These are phyloP conservation scores for Heterotis niloticus DNA, from an alignment of 2,113 vertebrate genomes.

Conservation along the genomic window DNA sequence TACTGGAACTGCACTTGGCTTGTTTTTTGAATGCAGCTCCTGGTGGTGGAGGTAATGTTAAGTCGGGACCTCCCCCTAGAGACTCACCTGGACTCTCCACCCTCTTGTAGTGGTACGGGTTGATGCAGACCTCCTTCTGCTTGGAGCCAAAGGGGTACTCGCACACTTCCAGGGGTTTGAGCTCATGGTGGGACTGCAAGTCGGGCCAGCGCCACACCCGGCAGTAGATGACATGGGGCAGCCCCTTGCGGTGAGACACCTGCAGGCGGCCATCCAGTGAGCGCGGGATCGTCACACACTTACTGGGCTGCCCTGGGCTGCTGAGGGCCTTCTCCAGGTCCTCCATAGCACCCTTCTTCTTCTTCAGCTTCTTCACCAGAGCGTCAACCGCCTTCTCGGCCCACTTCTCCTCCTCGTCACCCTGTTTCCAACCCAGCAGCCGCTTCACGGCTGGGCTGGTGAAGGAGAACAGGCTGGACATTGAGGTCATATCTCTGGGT, in stretches of 20 bases:
- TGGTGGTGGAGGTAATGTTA: neutral
- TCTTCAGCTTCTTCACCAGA: conserved; percentile 96
- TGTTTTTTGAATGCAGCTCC: no score
- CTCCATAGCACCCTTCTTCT: conserved; percentile 98
- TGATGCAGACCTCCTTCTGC: conserved; percentile 99
- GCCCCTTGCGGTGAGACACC: conserved; percentile 94
- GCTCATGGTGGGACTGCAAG: conserved; percentile 94
- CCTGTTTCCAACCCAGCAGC: conserved; percentile 98
- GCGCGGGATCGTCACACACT: conserved; percentile 94
- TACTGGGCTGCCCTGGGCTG: conserved; percentile 94
- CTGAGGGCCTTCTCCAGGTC: conserved; percentile 97
- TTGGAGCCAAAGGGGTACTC: conserved; percentile 98
- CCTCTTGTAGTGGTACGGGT: conserved; percentile 92
- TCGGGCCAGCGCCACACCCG: conserved; percentile 98
- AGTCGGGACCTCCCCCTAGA: conserved; percentile 14
- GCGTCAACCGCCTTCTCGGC: conserved; percentile 96
- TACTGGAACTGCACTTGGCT: neutral
- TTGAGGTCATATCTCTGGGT: conserved; percentile 65
- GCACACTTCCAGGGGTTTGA: conserved; percentile 95
- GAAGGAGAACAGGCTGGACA: conserved; percentile 99
- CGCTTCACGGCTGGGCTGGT: conserved; percentile 98
- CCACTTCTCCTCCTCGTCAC: conserved; percentile 99
- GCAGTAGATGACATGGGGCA: conserved; percentile 97
- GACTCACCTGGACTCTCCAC: neutral
- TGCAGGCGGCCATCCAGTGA: conserved; percentile 93